Evolutionary conservation across 2,888 invertebrate genomes (phyloP), one percentile per base, ranked within the genome.

Genomic region (Eumerus sabulonum): DNA sequence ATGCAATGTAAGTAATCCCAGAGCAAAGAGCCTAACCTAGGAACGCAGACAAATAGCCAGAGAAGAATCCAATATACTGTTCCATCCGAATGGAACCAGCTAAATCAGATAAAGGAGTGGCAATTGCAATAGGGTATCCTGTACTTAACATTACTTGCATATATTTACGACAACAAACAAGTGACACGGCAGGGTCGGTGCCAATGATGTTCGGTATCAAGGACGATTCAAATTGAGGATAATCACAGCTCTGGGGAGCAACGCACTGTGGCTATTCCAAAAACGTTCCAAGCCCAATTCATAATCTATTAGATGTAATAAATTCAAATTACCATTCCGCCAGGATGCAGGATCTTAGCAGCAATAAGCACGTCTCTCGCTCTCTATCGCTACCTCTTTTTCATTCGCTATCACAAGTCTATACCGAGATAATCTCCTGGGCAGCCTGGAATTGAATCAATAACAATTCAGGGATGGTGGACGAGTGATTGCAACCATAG

Each of bases 271-370:
- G 14, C 3, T 11, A 5, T 3, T 35, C 13, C 36, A 19, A n/a
- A n/a, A 14, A 13, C 11, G 7, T 18, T 36, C 47, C 64, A 35
- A 38, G 18, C 64, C 45, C 38, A 47, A 45, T 18, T 54, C 47
- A 54, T 64, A 54, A 54, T 47, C 54, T 54, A 56, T 64, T 64
- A 54, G 54, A 47, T 36, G 38, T 47, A 47, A 64, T 54, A 64
- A 47, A 64, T 64, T 56, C 54, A 54, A 54, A 64, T 64, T 42
- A 18, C 51, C 18, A 19, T 35, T 35, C 45, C 35, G n/a, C 7
- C 45, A n/a, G 16, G 54, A 54, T 54, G 54, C 47, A 53, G 44
- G 16, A 9, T 19, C 14, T 11, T 9, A 2, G 27, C n/a, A 14
- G 53, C 53, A 63, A 63, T 44, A 63, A 44, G 44, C 63, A 36